Percentiles rank a stretch among this genome's conserved stretches.
Conservation (phyloP, 2,113 vertebrate genomes). For the Gopherus evgoodei region DNA sequence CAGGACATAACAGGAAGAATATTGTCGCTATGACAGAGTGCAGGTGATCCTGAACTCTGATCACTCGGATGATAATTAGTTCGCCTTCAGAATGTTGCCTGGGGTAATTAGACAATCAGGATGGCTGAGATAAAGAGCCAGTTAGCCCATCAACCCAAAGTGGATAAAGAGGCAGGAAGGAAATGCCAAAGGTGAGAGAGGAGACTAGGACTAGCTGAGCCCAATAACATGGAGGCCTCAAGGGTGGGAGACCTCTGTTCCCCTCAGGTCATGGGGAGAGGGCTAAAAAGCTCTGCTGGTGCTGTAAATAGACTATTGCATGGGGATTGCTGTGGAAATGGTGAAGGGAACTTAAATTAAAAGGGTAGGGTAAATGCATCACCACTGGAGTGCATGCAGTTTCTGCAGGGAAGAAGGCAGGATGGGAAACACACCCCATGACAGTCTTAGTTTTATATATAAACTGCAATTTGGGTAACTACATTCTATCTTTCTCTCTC, state of each 20-base stretch:
- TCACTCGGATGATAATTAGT: background rate
- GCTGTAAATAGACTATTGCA: no score
- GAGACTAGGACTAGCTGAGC: background rate
- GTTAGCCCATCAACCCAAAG: background rate
- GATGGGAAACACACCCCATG: background rate
- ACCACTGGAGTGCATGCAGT: no score
- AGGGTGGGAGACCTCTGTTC: no score
- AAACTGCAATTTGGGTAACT: no score
- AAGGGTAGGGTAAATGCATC: no score
- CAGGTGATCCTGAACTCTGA: background rate
- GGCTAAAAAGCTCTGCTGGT: no score
- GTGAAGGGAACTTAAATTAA: no score
- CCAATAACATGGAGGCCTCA: background rate
- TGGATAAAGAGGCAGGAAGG: background rate
- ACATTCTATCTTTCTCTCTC: no score
- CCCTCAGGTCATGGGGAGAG: no score
- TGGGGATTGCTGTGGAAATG: no score
- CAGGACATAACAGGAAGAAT: background rate
- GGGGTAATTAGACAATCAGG: background rate
- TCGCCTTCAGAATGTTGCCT: background rate
- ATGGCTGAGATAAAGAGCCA: background rate
- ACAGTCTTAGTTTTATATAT: background rate
- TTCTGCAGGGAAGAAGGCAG: background rate
- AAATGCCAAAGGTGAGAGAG: background rate
- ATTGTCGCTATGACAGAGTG: background rate